These are phyloP conservation scores for Lacanobia oleracea DNA, from an alignment of 2,888 invertebrate species.

Conservation along the genomic window DNA sequence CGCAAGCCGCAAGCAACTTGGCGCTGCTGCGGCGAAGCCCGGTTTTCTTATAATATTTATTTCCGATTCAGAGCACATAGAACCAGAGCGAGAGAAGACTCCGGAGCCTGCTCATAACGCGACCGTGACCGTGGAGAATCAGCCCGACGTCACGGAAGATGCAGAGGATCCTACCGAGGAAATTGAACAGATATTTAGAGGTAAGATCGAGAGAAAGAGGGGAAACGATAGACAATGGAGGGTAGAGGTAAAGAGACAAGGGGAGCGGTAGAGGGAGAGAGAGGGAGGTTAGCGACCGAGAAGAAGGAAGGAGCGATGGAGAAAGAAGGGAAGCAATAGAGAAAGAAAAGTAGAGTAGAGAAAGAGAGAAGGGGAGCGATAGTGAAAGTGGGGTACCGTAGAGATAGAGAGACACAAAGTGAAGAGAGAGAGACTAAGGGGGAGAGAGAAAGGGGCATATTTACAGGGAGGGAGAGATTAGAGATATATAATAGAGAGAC, in stretches of 20 bases:
- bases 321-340: no score
- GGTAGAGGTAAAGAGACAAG: no score
- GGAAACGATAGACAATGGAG: no score
- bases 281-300: no score
- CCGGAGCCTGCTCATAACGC: constrained; percentile 67
- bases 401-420: no score
- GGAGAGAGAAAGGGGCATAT: not conserved
- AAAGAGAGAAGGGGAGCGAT: no score
- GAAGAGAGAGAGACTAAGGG: not conserved
- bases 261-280: no score
- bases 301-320: no score
- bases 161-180: constrained; percentile 83
- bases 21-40: no score
- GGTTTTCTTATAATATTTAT: not conserved
- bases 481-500: constrained; percentile 51
- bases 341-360: no score
- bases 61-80: constrained; percentile 68
- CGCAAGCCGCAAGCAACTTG: no score
- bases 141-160: constrained; percentile 78
- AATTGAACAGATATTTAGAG: constrained; percentile 86
- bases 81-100: constrained; percentile 72
- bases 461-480: not conserved
- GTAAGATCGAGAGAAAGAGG: constrained; percentile 60
- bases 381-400: no score
- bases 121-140: constrained; percentile 45